Conservation (phyloP, 2,797 vertebrate genomes). For the Smutsia temminckii region DNA sequence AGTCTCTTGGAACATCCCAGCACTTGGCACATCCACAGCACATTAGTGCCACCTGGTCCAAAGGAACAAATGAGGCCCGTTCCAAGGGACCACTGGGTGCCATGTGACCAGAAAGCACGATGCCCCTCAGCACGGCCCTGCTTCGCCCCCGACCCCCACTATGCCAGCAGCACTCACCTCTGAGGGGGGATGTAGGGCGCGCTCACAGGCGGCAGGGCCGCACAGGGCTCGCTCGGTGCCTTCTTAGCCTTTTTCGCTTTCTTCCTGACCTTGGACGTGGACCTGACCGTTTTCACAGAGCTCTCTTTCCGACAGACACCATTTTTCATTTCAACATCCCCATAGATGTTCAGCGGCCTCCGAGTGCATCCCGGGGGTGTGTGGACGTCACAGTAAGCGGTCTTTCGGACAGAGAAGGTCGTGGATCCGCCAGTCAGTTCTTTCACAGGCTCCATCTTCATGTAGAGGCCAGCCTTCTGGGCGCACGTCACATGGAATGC, state of each 20-base stretch:
- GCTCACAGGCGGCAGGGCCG: slow-evolving; percentile 85
- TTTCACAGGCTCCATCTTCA: slow-evolving; percentile 98
- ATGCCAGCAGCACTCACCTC: slow-evolving; percentile 87
- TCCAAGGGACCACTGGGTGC: background rate
- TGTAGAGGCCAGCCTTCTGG: slow-evolving; percentile 95
- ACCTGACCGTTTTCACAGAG: slow-evolving; percentile 85
- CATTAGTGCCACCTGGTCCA: too few relatives aligned
- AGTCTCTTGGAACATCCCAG: background rate
- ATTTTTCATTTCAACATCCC: slow-evolving; percentile 91
- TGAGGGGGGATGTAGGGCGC: slow-evolving; percentile 93
- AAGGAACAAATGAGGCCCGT: too few relatives aligned
- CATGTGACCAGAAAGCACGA: fast-evolving
- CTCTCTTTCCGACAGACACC: slow-evolving; percentile 90
- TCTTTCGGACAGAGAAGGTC: slow-evolving; percentile 97
- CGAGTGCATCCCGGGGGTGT: slow-evolving; percentile 91
- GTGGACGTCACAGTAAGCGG: slow-evolving; percentile 94
- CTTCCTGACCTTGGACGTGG: slow-evolving; percentile 90
- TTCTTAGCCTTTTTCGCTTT: slow-evolving; percentile 93
- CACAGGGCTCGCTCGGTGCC: slow-evolving; percentile 87
- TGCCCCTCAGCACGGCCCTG: background rate
- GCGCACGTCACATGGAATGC: slow-evolving; percentile 98
- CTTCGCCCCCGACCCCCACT: fast-evolving
- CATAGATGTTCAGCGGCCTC: slow-evolving; percentile 94
- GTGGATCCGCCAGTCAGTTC: slow-evolving; percentile 90
- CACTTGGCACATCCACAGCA: too few relatives aligned